Percentiles rank a stretch among this genome's conserved stretches.
phyloP scores from a whole-genome alignment of 53 echinoderm and acorn worm species.

The Holothuria leucospilota region DNA sequence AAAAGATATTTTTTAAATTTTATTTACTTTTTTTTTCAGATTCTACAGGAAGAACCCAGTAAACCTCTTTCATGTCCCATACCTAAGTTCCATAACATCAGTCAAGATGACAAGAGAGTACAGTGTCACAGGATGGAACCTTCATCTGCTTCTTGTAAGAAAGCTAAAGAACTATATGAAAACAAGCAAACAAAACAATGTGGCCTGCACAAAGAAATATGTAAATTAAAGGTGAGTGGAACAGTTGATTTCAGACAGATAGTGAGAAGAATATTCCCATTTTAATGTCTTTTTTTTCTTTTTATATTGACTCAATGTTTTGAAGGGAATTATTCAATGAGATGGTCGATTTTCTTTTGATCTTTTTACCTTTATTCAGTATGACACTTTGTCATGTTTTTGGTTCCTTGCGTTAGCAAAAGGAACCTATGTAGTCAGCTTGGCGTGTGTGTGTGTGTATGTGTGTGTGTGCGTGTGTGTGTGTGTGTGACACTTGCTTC shows the following conservation, averaged over 20 bases:
- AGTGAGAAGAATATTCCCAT: too few relatives aligned
- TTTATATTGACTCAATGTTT: not conserved
- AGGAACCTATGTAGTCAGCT: too few relatives aligned
- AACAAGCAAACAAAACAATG: conserved; percentile 3
- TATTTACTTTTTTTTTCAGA: not conserved
- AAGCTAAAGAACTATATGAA: not conserved
- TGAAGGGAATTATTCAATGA: too few relatives aligned
- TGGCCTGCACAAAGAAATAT: conserved; percentile 5
- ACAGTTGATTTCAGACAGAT: not conserved
- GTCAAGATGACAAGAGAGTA: not conserved
- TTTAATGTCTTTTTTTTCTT: too few relatives aligned
- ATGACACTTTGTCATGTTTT: too few relatives aligned
- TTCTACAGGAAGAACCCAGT: too few relatives aligned
- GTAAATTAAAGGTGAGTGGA: conserved; percentile 9
- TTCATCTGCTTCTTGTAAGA: conserved; percentile 8
- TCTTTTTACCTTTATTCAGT: too few relatives aligned
- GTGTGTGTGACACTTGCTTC: too few relatives aligned
- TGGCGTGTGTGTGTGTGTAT: too few relatives aligned
- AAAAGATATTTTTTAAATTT: not conserved
- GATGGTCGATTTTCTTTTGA: too few relatives aligned
- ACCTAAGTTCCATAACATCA: not conserved
- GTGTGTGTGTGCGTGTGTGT: too few relatives aligned
- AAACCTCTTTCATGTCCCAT: not conserved
- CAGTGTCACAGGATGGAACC: not conserved
- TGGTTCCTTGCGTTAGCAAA: too few relatives aligned